Percentiles rank a stretch among this genome's conserved stretches.
Evolutionary conservation across 2,888 invertebrate genomes (phyloP).

Genomic region (Macaria liturata): DNA sequence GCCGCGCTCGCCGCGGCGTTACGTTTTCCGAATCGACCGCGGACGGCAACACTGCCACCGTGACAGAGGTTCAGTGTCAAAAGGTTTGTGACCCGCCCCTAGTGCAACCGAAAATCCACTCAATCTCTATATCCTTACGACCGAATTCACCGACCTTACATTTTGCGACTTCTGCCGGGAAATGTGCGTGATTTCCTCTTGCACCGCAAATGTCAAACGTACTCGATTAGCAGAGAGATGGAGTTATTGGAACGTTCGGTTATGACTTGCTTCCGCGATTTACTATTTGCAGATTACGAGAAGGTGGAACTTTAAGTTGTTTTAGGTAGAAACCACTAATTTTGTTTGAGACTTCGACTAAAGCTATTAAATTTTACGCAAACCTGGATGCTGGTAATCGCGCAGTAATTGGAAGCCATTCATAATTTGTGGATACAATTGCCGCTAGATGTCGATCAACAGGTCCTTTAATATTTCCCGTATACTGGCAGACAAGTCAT

Average conservation of each 20-base stretch:
- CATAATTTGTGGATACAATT: conserved; percentile 2
- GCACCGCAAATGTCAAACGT: conserved; percentile 65
- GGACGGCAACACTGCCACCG: conserved; percentile 68
- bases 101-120: conserved; percentile 62
- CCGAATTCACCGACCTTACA: conserved; percentile 42
- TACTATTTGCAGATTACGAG: conserved; percentile 13
- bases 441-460: conserved; percentile 6
- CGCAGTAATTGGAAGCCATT: background rate
- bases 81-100: conserved; percentile 75
- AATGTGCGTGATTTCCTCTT: conserved; percentile 57
- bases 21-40: conserved; percentile 79
- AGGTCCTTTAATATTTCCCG: conserved; percentile 3
- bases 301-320: too few relatives aligned
- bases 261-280: conserved; percentile 26
- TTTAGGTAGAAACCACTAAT: too few relatives aligned
- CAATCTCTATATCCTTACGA: conserved; percentile 45
- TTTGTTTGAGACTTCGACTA: too few relatives aligned
- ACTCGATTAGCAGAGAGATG: conserved; percentile 33
- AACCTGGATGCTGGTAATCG: background rate
- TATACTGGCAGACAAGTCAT: too few relatives aligned
- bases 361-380: too few relatives aligned
- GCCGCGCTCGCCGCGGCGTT: conserved; percentile 78
- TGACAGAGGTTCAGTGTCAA: conserved; percentile 80
- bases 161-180: conserved; percentile 45
- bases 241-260: conserved; percentile 26